Base-by-base conservation (phyloP, 2,888 invertebrate genomes). In the Erynnis tages region DNA sequence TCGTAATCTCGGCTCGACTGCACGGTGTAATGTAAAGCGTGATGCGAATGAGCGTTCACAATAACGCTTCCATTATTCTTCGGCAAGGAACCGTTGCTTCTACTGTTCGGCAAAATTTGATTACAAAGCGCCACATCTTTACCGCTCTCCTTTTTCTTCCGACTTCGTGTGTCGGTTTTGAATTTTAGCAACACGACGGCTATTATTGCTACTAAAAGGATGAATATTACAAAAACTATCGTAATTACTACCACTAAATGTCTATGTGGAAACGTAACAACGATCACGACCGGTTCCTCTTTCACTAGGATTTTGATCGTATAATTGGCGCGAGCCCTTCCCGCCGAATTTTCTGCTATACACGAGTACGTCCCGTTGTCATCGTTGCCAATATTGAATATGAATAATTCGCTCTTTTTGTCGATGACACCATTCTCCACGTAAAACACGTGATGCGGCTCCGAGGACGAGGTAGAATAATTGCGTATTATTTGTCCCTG, bases 341-440 rank as follows among this genome's bases (percentile, higher is more conserved):
- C 97, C 0, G 97, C 97, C 10, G 93, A 92, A 75, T 97, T 97
- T 70, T 95, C 95, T 0, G 97, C 97, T 8, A 94, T 91, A 76
- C 97, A 97, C 2, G 94, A 92, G 73, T 96, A 97, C 5, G 94
- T 95, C 3, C 97, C 97, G 68, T 96, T 96, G 71, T 96, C 95
- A 59, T 94, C 94, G 29, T 91, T 91, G 23, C 93, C 93, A 14
- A 94, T 93, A 73, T 95, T 94, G 68, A 93, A 93, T 65, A 96
- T 94, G 69, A 94, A 93, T 53, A 96, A 90, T 79, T 95, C 95
- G 68, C 95, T 95, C 60, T 92, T 92, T 79, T 94, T 94, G 69
- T 94, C 94, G 61, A 93, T 92, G 1, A 90, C 85, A n/a, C 93
- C 93, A 66, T 93, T 94, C 67, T 94, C 94, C 7, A 93, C 91